These are phyloP conservation scores for Melinopterus prodromus DNA, from an alignment of 2,888 invertebrate genomes.

Conservation along the genomic window DNA sequence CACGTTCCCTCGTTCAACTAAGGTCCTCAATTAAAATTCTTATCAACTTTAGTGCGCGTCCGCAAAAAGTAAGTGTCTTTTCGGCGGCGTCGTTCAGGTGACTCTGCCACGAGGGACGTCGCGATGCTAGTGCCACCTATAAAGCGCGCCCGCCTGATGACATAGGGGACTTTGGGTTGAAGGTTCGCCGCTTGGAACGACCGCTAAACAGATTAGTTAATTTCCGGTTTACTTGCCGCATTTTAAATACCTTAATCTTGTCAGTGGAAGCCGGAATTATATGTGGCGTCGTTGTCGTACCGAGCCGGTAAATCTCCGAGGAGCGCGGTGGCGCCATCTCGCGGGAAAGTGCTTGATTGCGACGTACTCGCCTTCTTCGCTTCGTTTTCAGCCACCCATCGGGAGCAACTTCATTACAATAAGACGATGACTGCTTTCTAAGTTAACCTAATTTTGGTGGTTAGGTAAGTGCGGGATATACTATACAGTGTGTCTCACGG, in stretches of 20 bases:
- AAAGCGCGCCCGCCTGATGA: slow-evolving; percentile 44
- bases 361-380: background rate
- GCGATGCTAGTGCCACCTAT: background rate
- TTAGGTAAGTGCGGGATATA: background rate
- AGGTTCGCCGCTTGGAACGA: slow-evolving; percentile 46
- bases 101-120: background rate
- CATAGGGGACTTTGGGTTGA: slow-evolving; percentile 49
- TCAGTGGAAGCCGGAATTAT: slow-evolving; percentile 27
- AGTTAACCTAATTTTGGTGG: background rate
- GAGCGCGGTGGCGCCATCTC: slow-evolving; percentile 14
- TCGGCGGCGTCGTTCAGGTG: background rate
- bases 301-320: background rate
- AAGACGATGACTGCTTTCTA: background rate
- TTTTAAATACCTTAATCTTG: slow-evolving; percentile 38
- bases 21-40: background rate
- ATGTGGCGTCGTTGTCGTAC: slow-evolving; percentile 17
- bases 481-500: too few relatives aligned
- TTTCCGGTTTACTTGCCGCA: slow-evolving; percentile 39
- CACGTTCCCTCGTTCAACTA: background rate
- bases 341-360: slow-evolving; percentile 7
- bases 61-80: background rate
- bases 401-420: background rate
- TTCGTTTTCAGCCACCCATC: background rate
- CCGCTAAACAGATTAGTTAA: slow-evolving; percentile 49
- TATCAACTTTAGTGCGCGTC: background rate